Evolutionary conservation across 1,140 invertebrate species (phyloP), one percentile per base, ranked within the genome.

Genomic region (Brachionus manjavacas): DNA sequence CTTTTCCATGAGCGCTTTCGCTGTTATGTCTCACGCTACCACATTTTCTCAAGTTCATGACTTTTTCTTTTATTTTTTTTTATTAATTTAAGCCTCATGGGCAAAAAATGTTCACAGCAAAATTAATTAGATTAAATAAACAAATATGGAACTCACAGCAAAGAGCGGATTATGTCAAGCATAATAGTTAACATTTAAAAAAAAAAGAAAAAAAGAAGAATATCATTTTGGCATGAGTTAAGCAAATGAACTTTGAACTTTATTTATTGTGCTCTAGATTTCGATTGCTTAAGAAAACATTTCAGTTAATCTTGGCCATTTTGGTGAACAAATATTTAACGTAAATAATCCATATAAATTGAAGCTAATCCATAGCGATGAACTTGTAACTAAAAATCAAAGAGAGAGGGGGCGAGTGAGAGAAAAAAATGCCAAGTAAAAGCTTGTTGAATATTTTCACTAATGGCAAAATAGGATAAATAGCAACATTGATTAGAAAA

Each of bases 311-410:
- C 64, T 68, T 31, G 64, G 25, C 31, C 64, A 68, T 68, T 23
- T 68, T 68, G 25, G 31, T 20, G 31, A 68, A 28, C 64, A 68
- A 68, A 68, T 68, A 68, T 68, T 68, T 68, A 68, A 31, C 31
- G n/a, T 31, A 68, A 68, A 68, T 68, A 68, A 68, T 35, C 64
- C 64, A 68, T 28, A 68, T 31, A 68, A 68, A 31, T 68, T 68
- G 12, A 6, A 68, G 12, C 23, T 68, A 68, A 68, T 68, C 64
- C 64, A 28, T 28, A 31, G 16, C 20, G 25, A 35, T 68, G n/a
- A 31, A 68, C 64, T 39, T 31, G 31, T 68, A 14, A 31, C 31
- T 1, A 68, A 68, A 68, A n/a, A 66, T 66, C 11, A 28, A 12
- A 12, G 23, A 31, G 3, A 31, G 28, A 31, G 28, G 4, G 28